Evolutionary conservation across 2,797 vertebrate genomes (phyloP).

Genomic region (Cirrhinus molitorella): DNA sequence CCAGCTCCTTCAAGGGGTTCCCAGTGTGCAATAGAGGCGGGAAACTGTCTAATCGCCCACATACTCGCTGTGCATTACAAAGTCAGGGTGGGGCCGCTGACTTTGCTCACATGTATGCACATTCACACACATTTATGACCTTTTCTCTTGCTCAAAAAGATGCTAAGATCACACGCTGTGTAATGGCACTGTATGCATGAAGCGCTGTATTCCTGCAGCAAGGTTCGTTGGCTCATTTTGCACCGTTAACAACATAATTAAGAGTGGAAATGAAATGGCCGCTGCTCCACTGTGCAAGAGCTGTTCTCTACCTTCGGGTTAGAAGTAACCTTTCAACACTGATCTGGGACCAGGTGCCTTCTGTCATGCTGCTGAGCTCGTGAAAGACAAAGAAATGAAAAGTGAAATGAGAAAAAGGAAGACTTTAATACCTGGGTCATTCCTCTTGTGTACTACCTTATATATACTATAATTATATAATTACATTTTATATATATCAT

Average conservation of each 20-base stretch:
- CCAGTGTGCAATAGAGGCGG: constrained; percentile 77
- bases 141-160: constrained; percentile 46
- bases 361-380: constrained; percentile 21
- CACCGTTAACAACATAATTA: constrained; percentile 57
- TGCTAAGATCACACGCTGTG: constrained; percentile 46
- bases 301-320: constrained; percentile 33
- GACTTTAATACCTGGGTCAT: neutral
- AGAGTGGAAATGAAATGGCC: constrained; percentile 56
- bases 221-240: constrained; percentile 49
- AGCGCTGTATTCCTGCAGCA: constrained; percentile 44
- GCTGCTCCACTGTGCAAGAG: constrained; percentile 43
- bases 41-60: constrained; percentile 76
- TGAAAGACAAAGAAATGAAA: constrained; percentile 3
- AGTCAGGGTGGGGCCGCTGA: constrained; percentile 54
- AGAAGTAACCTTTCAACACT: constrained; percentile 44
- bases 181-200: constrained; percentile 53
- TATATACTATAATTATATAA: too few species aligned
- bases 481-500: too few species aligned
- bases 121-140: constrained; percentile 25
- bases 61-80: constrained; percentile 51
- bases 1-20: constrained; percentile 82
- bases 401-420: neutral
- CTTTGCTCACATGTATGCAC: constrained; percentile 8
- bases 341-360: constrained; percentile 32
- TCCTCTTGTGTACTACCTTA: neutral